phyloP scores from a whole-genome alignment of 2,113 vertebrate genomes.

The Coregonus clupeaformis region DNA sequence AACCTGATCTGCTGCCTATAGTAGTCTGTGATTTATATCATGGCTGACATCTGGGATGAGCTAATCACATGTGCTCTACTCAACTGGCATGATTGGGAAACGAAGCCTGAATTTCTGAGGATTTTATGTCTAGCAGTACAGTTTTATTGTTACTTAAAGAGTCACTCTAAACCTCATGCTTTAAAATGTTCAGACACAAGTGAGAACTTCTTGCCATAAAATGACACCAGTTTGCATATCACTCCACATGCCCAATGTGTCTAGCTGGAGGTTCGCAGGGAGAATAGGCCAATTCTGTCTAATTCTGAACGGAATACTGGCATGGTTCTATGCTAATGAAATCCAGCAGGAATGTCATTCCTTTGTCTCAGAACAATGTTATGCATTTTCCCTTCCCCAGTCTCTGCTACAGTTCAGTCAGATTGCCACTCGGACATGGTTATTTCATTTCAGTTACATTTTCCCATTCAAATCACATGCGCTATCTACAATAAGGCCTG shows the following conservation, averaged over 20 bases:
- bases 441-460: constrained; percentile 52
- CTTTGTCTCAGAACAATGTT: constrained; percentile 29
- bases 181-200: constrained; percentile 13
- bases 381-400: constrained; percentile 39
- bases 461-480: constrained; percentile 39
- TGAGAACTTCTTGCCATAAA: constrained; percentile 15
- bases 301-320: constrained; percentile 43
- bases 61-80: constrained; percentile 7
- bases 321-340: constrained; percentile 43
- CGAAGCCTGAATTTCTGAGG: too few relatives aligned
- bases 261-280: neutral
- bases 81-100: neutral
- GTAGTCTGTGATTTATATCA: constrained; percentile 26
- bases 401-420: constrained; percentile 37
- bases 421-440: constrained; percentile 46
- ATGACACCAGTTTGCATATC: neutral
- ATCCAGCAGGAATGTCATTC: constrained; percentile 48
- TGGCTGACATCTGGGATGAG: constrained; percentile 5
- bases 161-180: constrained; percentile 19
- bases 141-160: constrained; percentile 31
- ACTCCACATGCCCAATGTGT: neutral
- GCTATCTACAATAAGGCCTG: constrained; percentile 27
- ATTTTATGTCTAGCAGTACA: neutral
- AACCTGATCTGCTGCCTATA: constrained; percentile 41
- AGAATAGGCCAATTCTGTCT: constrained; percentile 27